Base-by-base conservation (phyloP, 2,113 vertebrate genomes). In the Istiophorus platypterus region DNA sequence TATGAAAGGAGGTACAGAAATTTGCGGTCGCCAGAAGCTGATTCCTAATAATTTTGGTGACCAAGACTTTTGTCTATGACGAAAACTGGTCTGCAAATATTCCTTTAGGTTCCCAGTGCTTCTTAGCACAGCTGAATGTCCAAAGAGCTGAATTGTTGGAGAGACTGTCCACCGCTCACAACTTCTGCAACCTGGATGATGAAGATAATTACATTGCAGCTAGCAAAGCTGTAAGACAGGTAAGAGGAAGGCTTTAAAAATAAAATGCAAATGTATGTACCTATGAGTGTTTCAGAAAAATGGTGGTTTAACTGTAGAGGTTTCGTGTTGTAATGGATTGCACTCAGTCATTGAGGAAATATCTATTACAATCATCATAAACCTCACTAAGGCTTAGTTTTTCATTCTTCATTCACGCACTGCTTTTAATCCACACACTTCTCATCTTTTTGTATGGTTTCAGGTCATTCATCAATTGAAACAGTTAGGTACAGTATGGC, bases 391-490 rank as follows among this genome's bases (percentile, higher is more conserved):
- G 14, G 18, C n/a, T 42, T 56, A 7, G n/a, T 20, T 39, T 12
- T 56, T 24, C 1, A 37, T 24, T 26, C 13, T 49, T 56, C 10
- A 54, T 57, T n/a, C 15, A 47, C 18, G 20, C 9, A 6, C 24
- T 29, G 6, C 2, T 7, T 77, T 49, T 64, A n/a, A 7, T 1
- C 7, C 47, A 26, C 2, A 9, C 52, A 10, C 20, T 18, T 11
- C 22, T 56, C 31, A 4, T 39, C 18, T 61, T 3, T 72, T 45
- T 57, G 17, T 1, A 24, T 34, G 7, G 27, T 24, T 92, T 61
- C 85, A 99, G 98, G 97, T 99, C 0, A 88, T 99, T 85, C 97
- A 99, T 76, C 98, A 99, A 85, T 65, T 99, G 73, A 99, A 95
- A 83, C 95, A 97, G 49, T 89, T 99, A 85, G 97, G 98, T 2